These are phyloP conservation scores for Schizopygopsis pylzovi DNA, from an alignment of 2,797 vertebrate genomes.

Conservation along the genomic window DNA sequence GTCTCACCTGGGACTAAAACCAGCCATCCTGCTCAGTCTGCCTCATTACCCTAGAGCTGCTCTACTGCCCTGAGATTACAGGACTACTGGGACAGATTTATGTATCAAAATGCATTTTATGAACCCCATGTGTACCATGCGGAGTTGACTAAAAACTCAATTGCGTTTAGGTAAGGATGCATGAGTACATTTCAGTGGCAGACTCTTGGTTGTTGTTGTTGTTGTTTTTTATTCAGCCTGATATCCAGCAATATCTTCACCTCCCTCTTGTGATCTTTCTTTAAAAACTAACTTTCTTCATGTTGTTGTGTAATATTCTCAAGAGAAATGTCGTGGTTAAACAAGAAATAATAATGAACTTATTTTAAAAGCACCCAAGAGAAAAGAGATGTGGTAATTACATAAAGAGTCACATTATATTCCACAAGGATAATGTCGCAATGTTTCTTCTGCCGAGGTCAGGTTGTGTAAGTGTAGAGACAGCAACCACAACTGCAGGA, in stretches of 20 bases:
- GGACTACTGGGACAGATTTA: constrained; percentile 19
- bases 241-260: neutral
- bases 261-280: neutral
- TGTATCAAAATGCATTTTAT: constrained; percentile 5
- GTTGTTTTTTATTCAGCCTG: no score
- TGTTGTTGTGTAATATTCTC: neutral
- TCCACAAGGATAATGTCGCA: neutral
- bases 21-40: neutral
- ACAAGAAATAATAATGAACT: neutral
- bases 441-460: neutral
- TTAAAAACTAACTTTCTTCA: neutral
- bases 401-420: neutral
- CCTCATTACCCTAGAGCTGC: constrained; percentile 41
- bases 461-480: neutral
- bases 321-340: neutral
- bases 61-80: constrained; percentile 37
- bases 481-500: neutral
- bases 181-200: neutral
- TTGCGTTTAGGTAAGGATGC: neutral
- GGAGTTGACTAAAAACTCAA: neutral
- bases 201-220: no score
- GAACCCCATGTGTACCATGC: neutral
- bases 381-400: constrained; percentile 7
- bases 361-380: constrained; percentile 23
- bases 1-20: constrained; percentile 47